Conservation (phyloP, 2,888 invertebrate genomes). For the Siphlonurus alternatus region DNA sequence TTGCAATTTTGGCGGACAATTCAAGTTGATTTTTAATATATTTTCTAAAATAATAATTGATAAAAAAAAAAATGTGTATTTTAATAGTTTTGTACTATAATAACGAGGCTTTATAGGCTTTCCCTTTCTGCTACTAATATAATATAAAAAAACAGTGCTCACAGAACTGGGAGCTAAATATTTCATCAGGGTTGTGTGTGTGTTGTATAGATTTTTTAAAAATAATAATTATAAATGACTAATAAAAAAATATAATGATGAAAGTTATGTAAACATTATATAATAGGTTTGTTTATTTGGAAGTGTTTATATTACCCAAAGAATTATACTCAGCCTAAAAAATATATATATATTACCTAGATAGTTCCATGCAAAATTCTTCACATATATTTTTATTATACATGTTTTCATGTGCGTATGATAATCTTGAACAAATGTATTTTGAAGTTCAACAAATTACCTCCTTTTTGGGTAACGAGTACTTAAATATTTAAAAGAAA, state of each 20-base stretch:
- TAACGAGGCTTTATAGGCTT: slow-evolving; percentile 11
- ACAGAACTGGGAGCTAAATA: background rate
- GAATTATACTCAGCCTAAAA: slow-evolving; percentile 16
- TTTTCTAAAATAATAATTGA: slow-evolving; percentile 5
- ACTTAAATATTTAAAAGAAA: slow-evolving; percentile 13
- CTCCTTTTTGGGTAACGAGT: slow-evolving; percentile 18
- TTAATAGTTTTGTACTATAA: slow-evolving; percentile 13
- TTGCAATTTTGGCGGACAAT: background rate
- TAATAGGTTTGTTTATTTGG: slow-evolving; percentile 16
- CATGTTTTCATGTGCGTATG: slow-evolving; percentile 18
- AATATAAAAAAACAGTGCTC: slow-evolving; percentile 7
- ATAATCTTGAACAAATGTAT: slow-evolving; percentile 18
- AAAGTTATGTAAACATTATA: slow-evolving; percentile 11
- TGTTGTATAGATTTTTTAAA: slow-evolving; percentile 15
- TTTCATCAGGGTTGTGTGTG: slow-evolving; percentile 17
- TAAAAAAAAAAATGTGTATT: background rate
- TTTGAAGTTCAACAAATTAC: slow-evolving; percentile 18
- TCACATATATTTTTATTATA: slow-evolving; percentile 19
- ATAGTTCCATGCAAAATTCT: slow-evolving; percentile 18
- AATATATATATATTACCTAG: slow-evolving; percentile 12
- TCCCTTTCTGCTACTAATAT: slow-evolving; percentile 13
- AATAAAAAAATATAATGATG: slow-evolving; percentile 11
- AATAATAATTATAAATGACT: slow-evolving; percentile 12
- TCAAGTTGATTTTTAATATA: slow-evolving; percentile 7
- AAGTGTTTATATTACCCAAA: slow-evolving; percentile 16